Evolutionary conservation across 2,113 vertebrate genomes (phyloP).

Genomic region (Epinephelus cyanopodus): DNA sequence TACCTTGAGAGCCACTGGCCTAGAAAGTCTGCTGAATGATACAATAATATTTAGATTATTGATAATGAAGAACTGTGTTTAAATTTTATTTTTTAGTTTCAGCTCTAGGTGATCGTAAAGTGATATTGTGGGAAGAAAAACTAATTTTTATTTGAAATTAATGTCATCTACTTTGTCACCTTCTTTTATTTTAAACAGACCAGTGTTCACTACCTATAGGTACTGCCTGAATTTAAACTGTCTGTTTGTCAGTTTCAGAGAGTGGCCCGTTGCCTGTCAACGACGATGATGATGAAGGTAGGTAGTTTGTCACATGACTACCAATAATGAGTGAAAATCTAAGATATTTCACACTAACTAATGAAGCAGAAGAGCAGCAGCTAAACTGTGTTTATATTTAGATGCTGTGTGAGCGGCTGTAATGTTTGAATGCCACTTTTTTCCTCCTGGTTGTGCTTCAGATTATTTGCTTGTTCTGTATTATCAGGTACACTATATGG

Average conservation of each 20-base stretch:
- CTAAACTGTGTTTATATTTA: neutral
- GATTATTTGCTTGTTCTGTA: neutral
- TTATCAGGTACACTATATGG: neutral
- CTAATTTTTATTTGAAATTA: too few species aligned
- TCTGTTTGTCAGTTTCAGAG: neutral
- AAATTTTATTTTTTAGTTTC: too few species aligned
- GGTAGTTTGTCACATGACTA: neutral
- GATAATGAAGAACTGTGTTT: too few species aligned
- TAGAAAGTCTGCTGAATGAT: too few species aligned
- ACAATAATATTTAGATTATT: too few species aligned
- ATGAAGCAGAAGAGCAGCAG: neutral
- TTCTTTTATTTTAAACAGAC: too few species aligned
- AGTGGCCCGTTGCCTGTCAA: neutral
- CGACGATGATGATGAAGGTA: constrained; percentile 10
- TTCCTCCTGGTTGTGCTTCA: neutral
- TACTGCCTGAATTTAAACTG: neutral
- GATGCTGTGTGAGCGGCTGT: neutral
- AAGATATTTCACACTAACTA: neutral
- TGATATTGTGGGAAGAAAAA: too few species aligned
- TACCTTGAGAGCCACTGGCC: too few species aligned
- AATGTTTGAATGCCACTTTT: neutral
- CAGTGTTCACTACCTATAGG: too few species aligned
- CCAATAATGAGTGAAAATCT: neutral
- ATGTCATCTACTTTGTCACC: too few species aligned
- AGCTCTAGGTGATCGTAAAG: too few species aligned